These are phyloP conservation scores for Brotula barbata DNA, from an alignment of 2,797 vertebrate species.

Conservation along the genomic window DNA sequence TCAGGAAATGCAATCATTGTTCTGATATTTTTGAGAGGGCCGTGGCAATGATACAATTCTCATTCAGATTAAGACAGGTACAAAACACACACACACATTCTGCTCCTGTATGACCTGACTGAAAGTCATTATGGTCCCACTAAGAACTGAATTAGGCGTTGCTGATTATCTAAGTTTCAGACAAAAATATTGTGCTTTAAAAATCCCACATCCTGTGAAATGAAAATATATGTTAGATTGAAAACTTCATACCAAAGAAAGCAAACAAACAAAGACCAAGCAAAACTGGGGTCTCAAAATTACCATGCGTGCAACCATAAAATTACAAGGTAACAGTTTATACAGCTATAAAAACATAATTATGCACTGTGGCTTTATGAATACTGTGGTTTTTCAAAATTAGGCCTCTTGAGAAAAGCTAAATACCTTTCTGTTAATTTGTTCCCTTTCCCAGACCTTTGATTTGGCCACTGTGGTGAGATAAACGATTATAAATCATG, in stretches of 20 bases:
- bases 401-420: conserved; percentile 75
- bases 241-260: conserved; percentile 79
- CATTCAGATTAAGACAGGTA: neutral
- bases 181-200: conserved; percentile 21
- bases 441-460: conserved; percentile 67
- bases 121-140: neutral
- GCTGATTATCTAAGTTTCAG: conserved; percentile 44
- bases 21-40: neutral
- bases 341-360: conserved; percentile 83
- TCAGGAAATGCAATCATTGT: neutral
- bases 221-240: conserved; percentile 69
- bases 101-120: too few relatives aligned
- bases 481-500: conserved; percentile 74
- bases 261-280: conserved; percentile 85
- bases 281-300: conserved; percentile 82
- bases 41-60: conserved; percentile 3
- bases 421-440: conserved; percentile 79
- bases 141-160: conserved; percentile 23
- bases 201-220: conserved; percentile 72
- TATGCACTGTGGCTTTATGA: conserved; percentile 82
- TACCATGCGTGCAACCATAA: conserved; percentile 81
- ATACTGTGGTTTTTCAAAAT: conserved; percentile 79
- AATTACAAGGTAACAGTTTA: conserved; percentile 88
- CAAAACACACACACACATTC: too few relatives aligned
- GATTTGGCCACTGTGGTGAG: conserved; percentile 69